Conservation (phyloP, 1,140 invertebrate species). For the Branchinecta lynchi region DNA sequence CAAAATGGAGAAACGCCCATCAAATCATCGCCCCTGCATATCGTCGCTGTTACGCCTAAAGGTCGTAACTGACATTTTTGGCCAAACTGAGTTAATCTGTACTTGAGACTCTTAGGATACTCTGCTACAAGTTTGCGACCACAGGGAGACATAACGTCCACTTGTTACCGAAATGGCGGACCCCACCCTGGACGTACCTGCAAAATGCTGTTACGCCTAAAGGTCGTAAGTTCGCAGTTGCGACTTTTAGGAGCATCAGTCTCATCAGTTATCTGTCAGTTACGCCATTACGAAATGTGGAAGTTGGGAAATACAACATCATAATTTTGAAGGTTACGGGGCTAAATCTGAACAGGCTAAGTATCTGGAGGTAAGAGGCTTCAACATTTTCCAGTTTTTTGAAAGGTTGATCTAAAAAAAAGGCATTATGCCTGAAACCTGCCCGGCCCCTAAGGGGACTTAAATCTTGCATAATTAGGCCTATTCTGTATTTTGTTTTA, state of each 20-base stretch:
- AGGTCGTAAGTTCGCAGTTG: neutral
- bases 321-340: slow-evolving; percentile 6
- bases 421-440: slow-evolving; percentile 1
- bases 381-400: slow-evolving; percentile 3
- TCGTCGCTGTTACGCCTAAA: slow-evolving; percentile 9
- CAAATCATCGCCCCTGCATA: too few species aligned
- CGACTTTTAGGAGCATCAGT: too few species aligned
- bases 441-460: neutral
- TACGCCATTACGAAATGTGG: slow-evolving; percentile 1
- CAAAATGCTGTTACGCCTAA: slow-evolving; percentile 6
- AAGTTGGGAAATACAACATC: slow-evolving; percentile 6
- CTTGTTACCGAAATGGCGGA: slow-evolving; percentile 1
- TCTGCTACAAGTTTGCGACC: slow-evolving; percentile 1
- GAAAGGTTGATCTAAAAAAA: slow-evolving; percentile 10
- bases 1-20: too few species aligned
- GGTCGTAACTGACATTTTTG: slow-evolving; percentile 9
- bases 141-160: slow-evolving; percentile 8
- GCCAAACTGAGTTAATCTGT: slow-evolving; percentile 6
- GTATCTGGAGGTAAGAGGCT: slow-evolving; percentile 8
- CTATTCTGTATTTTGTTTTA: slow-evolving; percentile 10
- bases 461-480: slow-evolving; percentile 1
- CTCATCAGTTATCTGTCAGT: slow-evolving; percentile 10
- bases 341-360: slow-evolving; percentile 1
- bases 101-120: slow-evolving; percentile 1
- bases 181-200: slow-evolving; percentile 7